Base-by-base conservation (phyloP, 2,113 vertebrate genomes). In the Pteronura brasiliensis region DNA sequence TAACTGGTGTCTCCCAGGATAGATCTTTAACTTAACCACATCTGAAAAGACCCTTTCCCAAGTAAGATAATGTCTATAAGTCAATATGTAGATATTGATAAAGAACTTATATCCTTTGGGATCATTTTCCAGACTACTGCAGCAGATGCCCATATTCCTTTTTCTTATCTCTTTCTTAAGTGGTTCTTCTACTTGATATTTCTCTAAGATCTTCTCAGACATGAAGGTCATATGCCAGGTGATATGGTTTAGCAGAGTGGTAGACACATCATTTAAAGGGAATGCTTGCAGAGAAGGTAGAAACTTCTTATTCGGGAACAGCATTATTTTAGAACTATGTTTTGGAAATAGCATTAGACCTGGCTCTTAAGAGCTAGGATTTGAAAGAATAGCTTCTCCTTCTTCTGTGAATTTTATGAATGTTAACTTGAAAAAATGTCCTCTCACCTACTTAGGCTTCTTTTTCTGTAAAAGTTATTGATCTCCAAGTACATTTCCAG, bases 261-360 rank as follows among this genome's bases (percentile, higher is more conserved):
- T 84, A 77, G 31, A 69, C 61, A 29, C 15, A 44, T 55, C 42
- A 55, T 79, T 63, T 63, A 79, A 77, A 91, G 20, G 14, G 27
- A 96, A 91, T 77, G n/a, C 42, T 83, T 94, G 14, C 31, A 82
- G 61, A 94, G 42, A 80, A 93, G n/a, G 39, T 36, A 77, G n/a
- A 90, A 87, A 87, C 21, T 59, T 34, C 17, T 69, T 91, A 14
- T 44, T 44, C 21, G 29, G 74, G 25, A 31, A 74, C 14, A 88
- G 29, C 5, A 71, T 88, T 88, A 12, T 96, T 85, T 20, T 49
- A 76, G 72, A 71, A 34, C 65, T 82, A 55, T 91, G 44, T 67
- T 57, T 29, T 49, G 6, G 36, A 88, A 88, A 88, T 42, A 77
- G 4, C 69, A 52, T 87, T 76, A 82, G 81, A 82, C 67, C 59